Conservation (phyloP, 2,888 invertebrate species). For the Epinotia demarniana region DNA sequence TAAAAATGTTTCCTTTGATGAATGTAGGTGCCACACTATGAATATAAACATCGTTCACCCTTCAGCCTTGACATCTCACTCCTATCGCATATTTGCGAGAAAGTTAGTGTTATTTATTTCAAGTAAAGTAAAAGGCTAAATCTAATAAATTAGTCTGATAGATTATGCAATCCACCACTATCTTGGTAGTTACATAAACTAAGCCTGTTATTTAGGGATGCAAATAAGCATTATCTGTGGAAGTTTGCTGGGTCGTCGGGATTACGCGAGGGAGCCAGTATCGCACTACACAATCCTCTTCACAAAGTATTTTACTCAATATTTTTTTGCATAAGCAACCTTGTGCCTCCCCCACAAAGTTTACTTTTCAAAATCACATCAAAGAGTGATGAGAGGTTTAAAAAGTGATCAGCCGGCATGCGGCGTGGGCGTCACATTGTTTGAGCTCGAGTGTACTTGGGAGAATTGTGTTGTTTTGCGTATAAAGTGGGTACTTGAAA, state of each 20-base stretch:
- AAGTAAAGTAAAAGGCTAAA: no score
- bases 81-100: no score
- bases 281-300: background rate
- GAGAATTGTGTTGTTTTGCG: conserved; percentile 27
- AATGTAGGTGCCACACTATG: no score
- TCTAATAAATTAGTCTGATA: background rate
- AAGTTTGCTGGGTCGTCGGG: conserved; percentile 5
- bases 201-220: conserved; percentile 21
- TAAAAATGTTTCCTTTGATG: no score
- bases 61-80: no score
- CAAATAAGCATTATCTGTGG: conserved; percentile 33
- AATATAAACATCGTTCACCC: no score
- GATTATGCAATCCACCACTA: background rate
- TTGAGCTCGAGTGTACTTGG: conserved; percentile 24
- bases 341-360: background rate
- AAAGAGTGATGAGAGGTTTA: background rate
- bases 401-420: background rate
- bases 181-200: conserved; percentile 11
- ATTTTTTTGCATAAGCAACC: background rate
- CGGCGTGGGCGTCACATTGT: conserved; percentile 35
- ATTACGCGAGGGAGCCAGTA: conserved; percentile 20
- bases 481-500: conserved; percentile 20
- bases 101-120: no score
- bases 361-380: background rate
- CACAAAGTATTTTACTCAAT: background rate